Base-by-base conservation (phyloP, 2,888 invertebrate genomes). In the Diaprepes abbreviatus region DNA sequence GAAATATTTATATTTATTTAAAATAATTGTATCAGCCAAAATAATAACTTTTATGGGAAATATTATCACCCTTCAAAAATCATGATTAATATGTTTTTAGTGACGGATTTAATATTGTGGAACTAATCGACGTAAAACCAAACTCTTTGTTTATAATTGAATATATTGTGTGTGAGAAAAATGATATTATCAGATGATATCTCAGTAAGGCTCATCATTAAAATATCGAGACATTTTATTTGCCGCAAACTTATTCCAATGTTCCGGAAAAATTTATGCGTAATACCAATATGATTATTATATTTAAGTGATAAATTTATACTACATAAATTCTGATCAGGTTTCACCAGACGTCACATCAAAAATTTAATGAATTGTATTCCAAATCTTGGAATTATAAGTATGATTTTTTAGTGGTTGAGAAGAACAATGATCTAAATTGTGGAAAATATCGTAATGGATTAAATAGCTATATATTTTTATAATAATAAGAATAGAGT, bases 191-290 rank as follows among this genome's bases (percentile, higher is more conserved):
- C 17, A 17, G 67, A 21, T 38, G 33, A 57, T 71, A 71, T 38
- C 67, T 66, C 24, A 75, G 77, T 73, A 79, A 79, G 76, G 78
- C 80, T 4, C 74, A 81, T 19, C 82, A 82, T 73, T 76, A 74
- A 5, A 31, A 73, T 31, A 75, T 82, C n/a, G 82, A 83, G 65
- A 70, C 75, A 65, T 81, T 81, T 64, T 83, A 81, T 73, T 72
- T 82, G 38, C 73, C 76, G 54, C 82, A 82, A 72, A 79, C 77
- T 16, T 82, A 81, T 74, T 76, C 80, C 9, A 72, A 73, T 31
- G 78, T 83, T 28, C 80, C 80, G 4, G 82, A 83, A 75, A 80
- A 82, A 66, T 68, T 81, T 10, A 74, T 83, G 24, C 70, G 81
- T 70, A 83, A 83, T 74, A n/a, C 76, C 6, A 83, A 83, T 70